phyloP scores from a whole-genome alignment of 2,113 vertebrate species.

The Mus spicilegus region DNA sequence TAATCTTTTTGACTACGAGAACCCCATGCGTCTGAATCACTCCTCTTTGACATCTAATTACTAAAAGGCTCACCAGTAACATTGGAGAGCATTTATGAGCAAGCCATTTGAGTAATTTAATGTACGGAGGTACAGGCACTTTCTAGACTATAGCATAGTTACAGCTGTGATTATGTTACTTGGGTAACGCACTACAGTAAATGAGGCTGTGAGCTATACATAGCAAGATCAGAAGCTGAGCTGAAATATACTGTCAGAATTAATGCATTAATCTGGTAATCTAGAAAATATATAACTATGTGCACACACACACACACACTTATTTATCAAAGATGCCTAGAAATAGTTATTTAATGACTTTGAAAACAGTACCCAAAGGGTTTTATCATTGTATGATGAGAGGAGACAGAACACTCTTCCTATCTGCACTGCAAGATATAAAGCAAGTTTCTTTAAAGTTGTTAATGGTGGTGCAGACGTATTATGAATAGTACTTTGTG shows the following conservation, averaged over 20 bases:
- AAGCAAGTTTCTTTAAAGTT: conserved; percentile 86
- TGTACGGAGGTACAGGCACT: conserved; percentile 80
- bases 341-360: conserved; percentile 60
- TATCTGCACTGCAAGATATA: conserved; percentile 81
- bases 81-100: conserved; percentile 87
- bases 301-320: neutral
- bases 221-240: conserved; percentile 83
- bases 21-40: conserved; percentile 83
- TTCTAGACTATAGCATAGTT: conserved; percentile 84
- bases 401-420: conserved; percentile 76
- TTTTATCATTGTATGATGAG: conserved; percentile 46
- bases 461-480: conserved; percentile 84
- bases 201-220: conserved; percentile 88
- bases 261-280: conserved; percentile 73
- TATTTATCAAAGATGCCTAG: conserved; percentile 78
- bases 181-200: conserved; percentile 89
- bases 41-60: conserved; percentile 83
- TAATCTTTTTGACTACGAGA: conserved; percentile 76
- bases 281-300: no score
- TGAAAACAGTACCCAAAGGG: conserved; percentile 45
- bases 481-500: conserved; percentile 81
- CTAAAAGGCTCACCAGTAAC: conserved; percentile 86
- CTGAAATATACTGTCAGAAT: conserved; percentile 83
- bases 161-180: conserved; percentile 89
- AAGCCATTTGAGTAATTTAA: conserved; percentile 87